Conservation (phyloP, 1,140 invertebrate genomes). For the Leptestheria dahalacensis region DNA sequence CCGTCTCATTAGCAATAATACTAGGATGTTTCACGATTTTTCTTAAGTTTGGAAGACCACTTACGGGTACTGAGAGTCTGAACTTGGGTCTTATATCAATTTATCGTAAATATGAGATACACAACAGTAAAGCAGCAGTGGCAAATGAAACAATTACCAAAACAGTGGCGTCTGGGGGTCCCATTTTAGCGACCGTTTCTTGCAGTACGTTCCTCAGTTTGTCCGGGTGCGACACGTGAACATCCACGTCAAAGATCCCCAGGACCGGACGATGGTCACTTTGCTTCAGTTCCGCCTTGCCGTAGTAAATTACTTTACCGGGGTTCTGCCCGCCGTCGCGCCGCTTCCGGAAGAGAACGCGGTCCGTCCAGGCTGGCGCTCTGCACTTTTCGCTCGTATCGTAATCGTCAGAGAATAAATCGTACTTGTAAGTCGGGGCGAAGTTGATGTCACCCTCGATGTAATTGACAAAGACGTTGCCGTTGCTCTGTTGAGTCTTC, state of each 20-base stretch:
- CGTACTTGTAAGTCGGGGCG: conserved; percentile 97
- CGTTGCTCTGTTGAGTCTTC: conserved; percentile 55
- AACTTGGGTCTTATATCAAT: not conserved
- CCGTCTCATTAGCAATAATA: no score
- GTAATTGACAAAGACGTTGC: conserved; percentile 88
- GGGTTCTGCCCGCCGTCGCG: conserved; percentile 47
- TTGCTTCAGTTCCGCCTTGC: conserved; percentile 85
- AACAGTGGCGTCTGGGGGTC: conserved; percentile 90
- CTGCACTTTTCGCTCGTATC: conserved; percentile 97
- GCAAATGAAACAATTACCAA: conserved; percentile 46
- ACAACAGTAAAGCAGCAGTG: conserved; percentile 12
- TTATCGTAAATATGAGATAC: conserved; percentile 7
- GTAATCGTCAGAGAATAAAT: conserved; percentile 96
- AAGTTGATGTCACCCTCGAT: conserved; percentile 84
- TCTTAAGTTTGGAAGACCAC: conserved; percentile 10
- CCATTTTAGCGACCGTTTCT: conserved; percentile 68
- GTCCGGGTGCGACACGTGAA: conserved; percentile 55
- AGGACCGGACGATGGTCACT: conserved; percentile 95
- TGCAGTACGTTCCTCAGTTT: conserved; percentile 59
- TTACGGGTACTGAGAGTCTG: not conserved
- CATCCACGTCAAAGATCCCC: conserved; percentile 73
- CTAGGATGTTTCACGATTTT: no score
- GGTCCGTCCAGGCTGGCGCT: conserved; percentile 94
- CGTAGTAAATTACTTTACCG: conserved; percentile 76
- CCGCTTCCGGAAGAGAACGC: conserved; percentile 75